phyloP scores from a whole-genome alignment of 2,888 invertebrate species.

The Julus scandinavius region DNA sequence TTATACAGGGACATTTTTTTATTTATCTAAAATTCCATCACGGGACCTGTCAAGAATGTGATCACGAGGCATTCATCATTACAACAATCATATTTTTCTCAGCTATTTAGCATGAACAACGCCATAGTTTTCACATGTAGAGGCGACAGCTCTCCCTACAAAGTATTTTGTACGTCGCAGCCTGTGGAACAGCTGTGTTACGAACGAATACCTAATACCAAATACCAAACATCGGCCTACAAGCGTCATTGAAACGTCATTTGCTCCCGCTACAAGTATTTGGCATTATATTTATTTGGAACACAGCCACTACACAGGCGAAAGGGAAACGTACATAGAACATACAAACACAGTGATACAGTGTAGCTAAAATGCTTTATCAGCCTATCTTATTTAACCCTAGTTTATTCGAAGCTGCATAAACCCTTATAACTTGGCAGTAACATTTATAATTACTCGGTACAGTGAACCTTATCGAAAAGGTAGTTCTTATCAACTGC shows the following conservation, averaged over 20 bases:
- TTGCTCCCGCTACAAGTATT: background rate
- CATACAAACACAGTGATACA: background rate
- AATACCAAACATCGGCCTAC: background rate
- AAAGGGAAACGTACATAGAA: background rate
- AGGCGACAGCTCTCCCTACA: background rate
- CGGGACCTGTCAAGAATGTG: no score
- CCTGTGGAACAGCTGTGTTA: background rate
- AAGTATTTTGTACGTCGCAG: background rate
- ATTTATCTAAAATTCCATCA: no score
- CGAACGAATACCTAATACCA: background rate
- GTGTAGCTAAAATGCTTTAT: background rate
- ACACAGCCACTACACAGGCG: background rate
- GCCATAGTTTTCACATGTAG: background rate
- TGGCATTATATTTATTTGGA: conserved; percentile 25
- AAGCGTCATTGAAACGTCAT: conserved; percentile 23
- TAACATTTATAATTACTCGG: background rate
- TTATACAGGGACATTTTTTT: no score
- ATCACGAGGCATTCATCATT: no score
- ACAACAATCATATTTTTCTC: no score
- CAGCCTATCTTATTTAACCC: background rate
- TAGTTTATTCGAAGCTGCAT: background rate
- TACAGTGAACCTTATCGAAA: background rate
- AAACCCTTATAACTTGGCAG: background rate
- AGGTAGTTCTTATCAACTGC: background rate
- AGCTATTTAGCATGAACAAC: background rate